These are phyloP conservation scores for Babylonia areolata DNA, from an alignment of 1,140 invertebrate species.

Conservation along the genomic window DNA sequence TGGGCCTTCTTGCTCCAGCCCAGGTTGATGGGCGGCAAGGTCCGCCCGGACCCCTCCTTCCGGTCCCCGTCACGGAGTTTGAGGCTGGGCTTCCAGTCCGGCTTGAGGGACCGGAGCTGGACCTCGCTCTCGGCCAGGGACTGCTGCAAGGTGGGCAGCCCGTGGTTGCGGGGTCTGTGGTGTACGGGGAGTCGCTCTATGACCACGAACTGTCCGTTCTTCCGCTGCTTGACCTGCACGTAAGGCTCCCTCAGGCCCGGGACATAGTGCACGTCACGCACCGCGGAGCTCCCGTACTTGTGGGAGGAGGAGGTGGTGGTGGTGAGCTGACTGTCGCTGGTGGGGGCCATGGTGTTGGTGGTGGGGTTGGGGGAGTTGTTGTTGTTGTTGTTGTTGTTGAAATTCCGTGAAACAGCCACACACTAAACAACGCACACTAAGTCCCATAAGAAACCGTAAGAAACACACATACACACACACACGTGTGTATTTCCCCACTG, in stretches of 20 bases:
- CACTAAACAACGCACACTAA: too few relatives aligned
- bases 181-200: constrained; percentile 51
- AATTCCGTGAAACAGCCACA: too few relatives aligned
- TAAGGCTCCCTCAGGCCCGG: constrained; percentile 39
- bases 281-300: constrained; percentile 39
- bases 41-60: background rate
- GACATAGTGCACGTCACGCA: constrained; percentile 30
- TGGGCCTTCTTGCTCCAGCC: constrained; percentile 52
- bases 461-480: too few relatives aligned
- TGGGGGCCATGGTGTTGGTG: constrained; percentile 4
- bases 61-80: background rate
- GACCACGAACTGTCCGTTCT: constrained; percentile 64
- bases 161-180: constrained; percentile 10
- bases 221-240: constrained; percentile 56
- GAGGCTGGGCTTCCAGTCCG: constrained; percentile 38
- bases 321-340: background rate
- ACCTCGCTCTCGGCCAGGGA: constrained; percentile 27
- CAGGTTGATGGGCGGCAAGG: constrained; percentile 46
- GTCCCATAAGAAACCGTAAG: too few relatives aligned
- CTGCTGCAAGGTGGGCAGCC: constrained; percentile 10
- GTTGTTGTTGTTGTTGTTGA: background rate
- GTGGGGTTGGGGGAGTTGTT: background rate
- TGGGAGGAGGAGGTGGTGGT: background rate
- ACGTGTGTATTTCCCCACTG: too few relatives aligned
- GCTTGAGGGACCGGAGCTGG: constrained; percentile 10